Evolutionary conservation across 2,797 vertebrate genomes (phyloP), one percentile per base, ranked within the genome.

Genomic region (Balearica regulorum): DNA sequence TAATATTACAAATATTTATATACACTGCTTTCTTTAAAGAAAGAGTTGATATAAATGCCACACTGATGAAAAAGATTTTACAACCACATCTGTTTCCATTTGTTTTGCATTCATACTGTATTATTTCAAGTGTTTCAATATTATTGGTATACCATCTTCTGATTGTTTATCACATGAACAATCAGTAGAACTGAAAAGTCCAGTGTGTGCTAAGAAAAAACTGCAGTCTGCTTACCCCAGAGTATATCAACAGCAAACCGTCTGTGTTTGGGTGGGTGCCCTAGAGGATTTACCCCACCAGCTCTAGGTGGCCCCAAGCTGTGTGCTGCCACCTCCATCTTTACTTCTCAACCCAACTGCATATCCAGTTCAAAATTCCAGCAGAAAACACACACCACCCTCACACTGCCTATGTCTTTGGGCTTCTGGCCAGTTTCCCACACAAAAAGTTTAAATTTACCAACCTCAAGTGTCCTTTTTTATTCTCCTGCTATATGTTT

Each of bases 271-370:
- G 37, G 26, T 48, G 55, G 35, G n/a, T 60, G 65, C 39, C 16
- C 26, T 44, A 5, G 11, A 33, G 20, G 43, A 70, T 83, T 91
- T 68, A n/a, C 12, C 18, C 44, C 66, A 48, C 4, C 62, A 64
- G 16, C 44, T 82, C n/a, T 18, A 31, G 12, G n/a, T 46, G 10
- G n/a, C 25, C 28, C 13, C 54, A 69, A 19, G 20, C 26, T 64
- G 26, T 58, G 22, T 76, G 53, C 29, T 73, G 29, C 12, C 33
- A 13, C 16, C 17, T 88, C n/a, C 2, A 0, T 7, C 35, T 43
- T 54, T 9, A 17, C 31, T 53, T 79, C 62, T 61, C 43, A 70
- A 75, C 14, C 29, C 0, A 0, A 72, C 1, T 70, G 33, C 13
- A 43, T 66, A 92, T 83, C 20, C 33, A 62, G 16, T 46, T 51